Base-by-base conservation (phyloP, 2,888 invertebrate genomes). In the Agonopterix subpropinquella region DNA sequence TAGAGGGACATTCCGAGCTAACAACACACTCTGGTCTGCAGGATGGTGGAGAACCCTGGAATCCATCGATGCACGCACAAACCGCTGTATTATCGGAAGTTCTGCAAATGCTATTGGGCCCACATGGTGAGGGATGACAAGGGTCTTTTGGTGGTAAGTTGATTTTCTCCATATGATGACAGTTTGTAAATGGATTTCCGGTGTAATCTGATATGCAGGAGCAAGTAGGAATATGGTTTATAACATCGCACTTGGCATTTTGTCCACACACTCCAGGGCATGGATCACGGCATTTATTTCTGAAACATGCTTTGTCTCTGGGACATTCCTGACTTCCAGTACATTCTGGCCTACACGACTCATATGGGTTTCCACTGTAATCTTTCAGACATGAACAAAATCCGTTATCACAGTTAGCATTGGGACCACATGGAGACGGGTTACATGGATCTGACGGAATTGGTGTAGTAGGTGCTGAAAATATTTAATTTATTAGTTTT, bases 21-120 rank as follows among this genome's bases (percentile, higher is more conserved):
- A 94, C 93, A 41, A 95, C 90, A 74, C 96, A 96, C 81, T 96
- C 95, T 4, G 96, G 95, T 73, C 94, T 92, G 65, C 96, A 96
- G 49, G 91, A 89, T 36, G 95, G 95, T 49, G 96, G 95, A 49
- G 93, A 91, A 41, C 97, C 96, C 69, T 91, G 91, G 72, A 92
- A 96, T 45, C 94, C 94, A 47, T 89, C 78, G 1, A 92, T 85
- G 69, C 97, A 97, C 2, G 92, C 93, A 68, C 96, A 96, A 1
- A 93, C 92, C 1, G 95, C 95, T 2, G 94, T 92, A 65, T 95
- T 94, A 49, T 93, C 92, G 28, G 93, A 91, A 11, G 94, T 92
- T 58, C 92, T 90, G 66, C 96, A 96, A 63, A 94, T 92, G 47
- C 95, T 94, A 64, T 94, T 93, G 8, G 92, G 90, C 37, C 95